Percentiles rank a stretch among this genome's conserved stretches.
Evolutionary conservation across 2,888 invertebrate species (phyloP).

Genomic region (Corythucha ciliata): DNA sequence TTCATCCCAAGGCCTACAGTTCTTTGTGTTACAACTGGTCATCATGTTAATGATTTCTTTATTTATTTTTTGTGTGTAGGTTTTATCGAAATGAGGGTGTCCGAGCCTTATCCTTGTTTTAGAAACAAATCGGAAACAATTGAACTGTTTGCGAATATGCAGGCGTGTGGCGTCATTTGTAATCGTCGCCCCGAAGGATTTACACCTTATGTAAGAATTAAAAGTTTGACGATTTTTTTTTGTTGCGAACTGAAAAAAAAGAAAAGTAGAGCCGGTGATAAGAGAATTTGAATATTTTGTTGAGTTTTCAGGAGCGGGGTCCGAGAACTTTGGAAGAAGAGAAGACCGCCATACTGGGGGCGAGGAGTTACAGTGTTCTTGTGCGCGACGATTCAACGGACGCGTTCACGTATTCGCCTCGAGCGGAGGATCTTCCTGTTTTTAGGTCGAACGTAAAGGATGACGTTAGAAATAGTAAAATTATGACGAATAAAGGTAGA

Average conservation of each 20-base stretch:
- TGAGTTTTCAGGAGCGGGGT: constrained; percentile 30
- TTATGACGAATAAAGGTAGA: constrained; percentile 16
- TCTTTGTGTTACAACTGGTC: no score
- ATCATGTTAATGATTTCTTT: no score
- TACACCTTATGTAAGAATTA: constrained; percentile 27
- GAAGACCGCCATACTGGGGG: constrained; percentile 42
- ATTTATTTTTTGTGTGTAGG: constrained; percentile 19
- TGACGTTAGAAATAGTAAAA: constrained; percentile 19
- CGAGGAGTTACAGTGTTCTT: constrained; percentile 48
- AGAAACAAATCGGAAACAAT: constrained; percentile 24
- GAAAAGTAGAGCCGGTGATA: constrained; percentile 5
- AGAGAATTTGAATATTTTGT: constrained; percentile 21
- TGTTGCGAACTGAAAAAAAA: not conserved
- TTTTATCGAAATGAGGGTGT: constrained; percentile 25
- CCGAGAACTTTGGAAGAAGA: constrained; percentile 31
- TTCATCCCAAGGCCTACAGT: not conserved
- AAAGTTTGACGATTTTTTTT: not conserved
- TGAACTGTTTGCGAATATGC: constrained; percentile 26
- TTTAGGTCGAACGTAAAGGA: constrained; percentile 12
- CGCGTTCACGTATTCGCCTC: constrained; percentile 29
- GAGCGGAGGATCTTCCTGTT: constrained; percentile 30
- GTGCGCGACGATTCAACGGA: constrained; percentile 33
- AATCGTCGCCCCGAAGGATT: constrained; percentile 23
- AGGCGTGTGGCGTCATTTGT: constrained; percentile 35
- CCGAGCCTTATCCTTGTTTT: constrained; percentile 32